Base-by-base conservation (phyloP, 2,797 vertebrate genomes). In the Tenualosa thibaudeaui region DNA sequence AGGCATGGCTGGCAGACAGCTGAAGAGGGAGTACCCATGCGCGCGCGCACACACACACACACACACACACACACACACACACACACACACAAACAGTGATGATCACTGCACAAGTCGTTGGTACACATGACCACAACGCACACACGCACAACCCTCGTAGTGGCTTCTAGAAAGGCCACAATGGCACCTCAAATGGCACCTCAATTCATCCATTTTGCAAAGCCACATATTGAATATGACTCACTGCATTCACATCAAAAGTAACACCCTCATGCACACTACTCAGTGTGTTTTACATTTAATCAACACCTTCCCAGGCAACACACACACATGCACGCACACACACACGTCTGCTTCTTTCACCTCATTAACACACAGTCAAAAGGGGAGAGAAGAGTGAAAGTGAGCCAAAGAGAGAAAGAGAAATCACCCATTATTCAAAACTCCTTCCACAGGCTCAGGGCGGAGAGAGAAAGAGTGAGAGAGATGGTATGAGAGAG, bases 301-400 rank as follows among this genome's bases (percentile, higher is more conserved):
- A 75, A 75, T 75, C 37, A 75, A 75, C 68, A 75, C 68, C 68
- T 43, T 75, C 37, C 12, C 65, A 71, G 60, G 22, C 58, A 60
- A 60, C 22, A 60, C 58, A 60, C 58, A 60, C 62, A 3, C 31
- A 75, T 15, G 43, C 37, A 43, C 68, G 43, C 68, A 75, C 68
- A 75, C 31, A 75, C 68, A 75, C 68, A 75, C 68, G 43, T 37
- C 3, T 37, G 43, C 37, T 75, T 75, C 15, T 75, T 75, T 75
- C 31, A 75, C 68, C 68, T 75, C 68, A 43, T 75, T 75, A 75
- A 43, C 68, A 75, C 68, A 75, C 68, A 75, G 37, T 75, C 68
- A 75, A 75, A 17, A 10, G 9, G 62, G 65, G 26, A 71, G 65
- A 13, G 26, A 31, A 40, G 65, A 37, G 65, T 31, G 68, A 43